phyloP scores from a whole-genome alignment of 2,113 vertebrate genomes.

The Equus quagga region DNA sequence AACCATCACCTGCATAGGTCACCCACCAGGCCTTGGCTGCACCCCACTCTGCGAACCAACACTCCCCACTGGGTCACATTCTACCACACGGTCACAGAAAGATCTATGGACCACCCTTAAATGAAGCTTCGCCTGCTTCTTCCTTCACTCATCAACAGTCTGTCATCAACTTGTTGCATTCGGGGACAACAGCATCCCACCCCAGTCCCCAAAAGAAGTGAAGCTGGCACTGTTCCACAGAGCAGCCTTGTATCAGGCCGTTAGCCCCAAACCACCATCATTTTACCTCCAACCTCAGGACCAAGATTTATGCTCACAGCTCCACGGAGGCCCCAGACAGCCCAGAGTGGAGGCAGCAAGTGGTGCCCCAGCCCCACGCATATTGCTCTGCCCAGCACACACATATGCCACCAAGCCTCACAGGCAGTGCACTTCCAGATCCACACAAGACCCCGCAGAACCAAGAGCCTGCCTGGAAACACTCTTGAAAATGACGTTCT shows the following conservation, averaged over 20 bases:
- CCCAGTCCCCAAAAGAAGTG: background rate
- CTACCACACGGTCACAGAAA: background rate
- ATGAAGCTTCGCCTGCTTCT: background rate
- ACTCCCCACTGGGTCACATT: accelerated
- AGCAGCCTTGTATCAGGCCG: too few relatives aligned
- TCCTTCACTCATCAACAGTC: background rate
- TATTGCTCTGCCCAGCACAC: accelerated
- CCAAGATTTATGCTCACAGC: background rate
- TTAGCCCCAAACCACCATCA: background rate
- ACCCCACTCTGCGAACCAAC: background rate
- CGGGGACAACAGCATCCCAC: background rate
- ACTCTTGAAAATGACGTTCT: background rate
- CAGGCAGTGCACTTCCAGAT: background rate
- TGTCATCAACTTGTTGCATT: background rate
- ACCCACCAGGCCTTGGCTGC: background rate
- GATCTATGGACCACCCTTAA: too few relatives aligned
- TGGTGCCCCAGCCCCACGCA: background rate
- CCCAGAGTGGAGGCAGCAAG: background rate
- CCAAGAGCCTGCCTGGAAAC: background rate
- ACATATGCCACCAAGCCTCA: accelerated
- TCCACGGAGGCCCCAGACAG: background rate
- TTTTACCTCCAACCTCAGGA: background rate
- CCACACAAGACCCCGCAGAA: background rate
- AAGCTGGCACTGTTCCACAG: background rate
- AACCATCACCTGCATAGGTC: accelerated